phyloP scores from a whole-genome alignment of 2,888 invertebrate species.

The Netelia melanura region DNA sequence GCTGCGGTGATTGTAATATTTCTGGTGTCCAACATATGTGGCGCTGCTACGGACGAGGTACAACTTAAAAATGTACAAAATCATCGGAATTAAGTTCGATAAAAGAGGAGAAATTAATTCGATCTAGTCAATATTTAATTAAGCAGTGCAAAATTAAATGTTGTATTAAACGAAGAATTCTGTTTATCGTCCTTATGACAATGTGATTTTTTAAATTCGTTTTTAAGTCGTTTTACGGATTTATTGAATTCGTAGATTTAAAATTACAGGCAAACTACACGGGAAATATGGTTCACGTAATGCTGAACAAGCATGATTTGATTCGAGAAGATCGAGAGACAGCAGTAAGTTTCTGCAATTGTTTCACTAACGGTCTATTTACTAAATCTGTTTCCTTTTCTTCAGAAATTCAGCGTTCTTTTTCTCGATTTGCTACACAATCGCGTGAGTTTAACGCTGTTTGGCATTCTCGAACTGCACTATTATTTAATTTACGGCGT shows the following conservation, averaged over 20 bases:
- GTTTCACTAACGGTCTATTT: background rate
- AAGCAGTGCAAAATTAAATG: too few species aligned
- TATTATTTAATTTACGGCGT: slow-evolving; percentile 41
- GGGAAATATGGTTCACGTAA: slow-evolving; percentile 22
- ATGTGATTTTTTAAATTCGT: background rate
- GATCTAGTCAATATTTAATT: background rate
- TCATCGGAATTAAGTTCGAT: background rate
- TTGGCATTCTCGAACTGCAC: slow-evolving; percentile 42
- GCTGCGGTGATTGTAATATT: slow-evolving; percentile 7
- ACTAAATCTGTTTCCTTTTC: background rate
- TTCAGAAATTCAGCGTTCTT: slow-evolving; percentile 25
- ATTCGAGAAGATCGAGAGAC: background rate
- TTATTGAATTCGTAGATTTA: background rate
- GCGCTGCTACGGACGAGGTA: slow-evolving; percentile 9
- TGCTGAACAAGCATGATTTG: slow-evolving; percentile 10
- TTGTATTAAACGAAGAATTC: background rate
- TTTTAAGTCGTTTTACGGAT: background rate
- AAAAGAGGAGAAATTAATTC: background rate
- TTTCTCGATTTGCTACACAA: slow-evolving; percentile 54
- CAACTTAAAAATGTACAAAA: background rate
- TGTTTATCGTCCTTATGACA: background rate
- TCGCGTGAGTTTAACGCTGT: slow-evolving; percentile 28
- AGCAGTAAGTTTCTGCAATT: slow-evolving; percentile 4
- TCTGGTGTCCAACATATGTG: slow-evolving; percentile 36
- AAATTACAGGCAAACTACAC: slow-evolving; percentile 32